Base-by-base conservation (phyloP, 2,113 vertebrate species). In the Myocastor coypus region DNA sequence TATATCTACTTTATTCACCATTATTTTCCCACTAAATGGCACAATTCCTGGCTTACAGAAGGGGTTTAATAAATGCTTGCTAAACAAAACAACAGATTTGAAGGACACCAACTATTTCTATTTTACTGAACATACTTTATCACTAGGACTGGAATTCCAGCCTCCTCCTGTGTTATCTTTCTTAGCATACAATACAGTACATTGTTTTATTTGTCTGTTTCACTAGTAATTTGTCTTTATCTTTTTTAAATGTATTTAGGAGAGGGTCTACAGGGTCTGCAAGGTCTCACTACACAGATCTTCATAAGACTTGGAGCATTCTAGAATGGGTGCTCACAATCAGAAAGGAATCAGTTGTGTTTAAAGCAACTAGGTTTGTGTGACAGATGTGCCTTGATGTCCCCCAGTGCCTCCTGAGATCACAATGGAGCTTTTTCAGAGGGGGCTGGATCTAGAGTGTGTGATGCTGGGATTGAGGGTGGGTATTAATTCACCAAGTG, bases 321-420 rank as follows among this genome's bases (percentile, higher is more conserved):
- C 82, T 75, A 94, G 28, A 46, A 42, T 75, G 77, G 37, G 34
- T 84, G 5, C 37, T 94, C 30, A 50, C 37, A 83, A 55, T 20
- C 50, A 13, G 61, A 66, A 88, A 81, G 42, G 77, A 19, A n/a
- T 19, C 52, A n/a, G 12, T 66, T 52, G 52, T 34, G 32, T 71
- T 90, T 87, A 55, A 81, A 87, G 40, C n/a, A 85, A 85, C 6
- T 19, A 61, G 50, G 59, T 94, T 69, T 96, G n/a, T 59, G 22
- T 24, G 40, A 75, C 42, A 19, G 12, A 10, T 75, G 40, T 75
- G 40, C 42, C 22, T 75, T 26, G 37, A 26, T 42, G 37, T 28
- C 7, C 10, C 24, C 11, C 12, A 42, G 42, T 28, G 71, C 71
- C 40, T 42, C 5, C 6, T 6, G 71, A 42, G 40, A 4, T 40